phyloP scores from a whole-genome alignment of 2,888 invertebrate genomes.

The Pristionchus fissidentatus region DNA sequence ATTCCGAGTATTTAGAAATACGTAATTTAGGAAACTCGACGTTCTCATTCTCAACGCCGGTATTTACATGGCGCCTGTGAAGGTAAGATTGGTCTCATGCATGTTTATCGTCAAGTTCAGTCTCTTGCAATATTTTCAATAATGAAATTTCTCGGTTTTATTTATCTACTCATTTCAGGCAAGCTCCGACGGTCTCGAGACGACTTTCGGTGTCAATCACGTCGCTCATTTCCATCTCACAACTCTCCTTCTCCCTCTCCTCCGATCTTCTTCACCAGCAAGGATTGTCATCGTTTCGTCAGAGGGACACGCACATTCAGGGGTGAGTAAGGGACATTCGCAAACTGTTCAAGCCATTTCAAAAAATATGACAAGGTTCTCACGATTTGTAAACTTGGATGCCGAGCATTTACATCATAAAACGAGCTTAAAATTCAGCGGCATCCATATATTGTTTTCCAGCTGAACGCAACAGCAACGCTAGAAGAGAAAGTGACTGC shows the following conservation, averaged over 20 bases:
- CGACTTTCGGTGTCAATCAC: slow-evolving; percentile 84
- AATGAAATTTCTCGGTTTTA: too few species aligned
- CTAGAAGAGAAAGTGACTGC: slow-evolving; percentile 23
- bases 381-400: too few species aligned
- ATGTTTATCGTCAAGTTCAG: neutral
- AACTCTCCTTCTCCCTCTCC: slow-evolving; percentile 21
- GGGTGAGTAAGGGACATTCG: neutral
- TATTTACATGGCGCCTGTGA: neutral
- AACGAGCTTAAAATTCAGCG: neutral
- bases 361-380: neutral
- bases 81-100: neutral
- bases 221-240: slow-evolving; percentile 87
- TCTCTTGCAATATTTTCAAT: neutral
- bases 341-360: neutral
- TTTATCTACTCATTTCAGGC: slow-evolving; percentile 56
- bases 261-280: neutral
- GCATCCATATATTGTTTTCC: neutral
- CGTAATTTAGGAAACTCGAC: slow-evolving; percentile 1
- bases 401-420: too few species aligned
- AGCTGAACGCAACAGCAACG: neutral
- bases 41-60: slow-evolving; percentile 43
- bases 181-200: slow-evolving; percentile 77
- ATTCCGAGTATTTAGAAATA: neutral
- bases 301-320: slow-evolving; percentile 17
- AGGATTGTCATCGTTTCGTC: slow-evolving; percentile 44